Conservation (phyloP, 2,888 invertebrate genomes). For the Clostera curtula region DNA sequence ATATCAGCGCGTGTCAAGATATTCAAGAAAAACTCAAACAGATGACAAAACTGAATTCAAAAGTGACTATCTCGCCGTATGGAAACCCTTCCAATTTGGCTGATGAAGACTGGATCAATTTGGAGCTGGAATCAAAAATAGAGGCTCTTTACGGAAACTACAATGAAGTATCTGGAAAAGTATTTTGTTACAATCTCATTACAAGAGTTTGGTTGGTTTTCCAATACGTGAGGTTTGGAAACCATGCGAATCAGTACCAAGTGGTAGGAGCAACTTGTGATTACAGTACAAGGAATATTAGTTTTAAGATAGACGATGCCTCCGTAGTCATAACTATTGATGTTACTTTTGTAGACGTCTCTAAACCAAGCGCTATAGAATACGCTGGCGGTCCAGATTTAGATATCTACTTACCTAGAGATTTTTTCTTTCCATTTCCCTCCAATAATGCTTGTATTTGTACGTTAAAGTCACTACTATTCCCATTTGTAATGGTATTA, state of each 20-base stretch:
- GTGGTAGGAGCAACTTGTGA: slow-evolving; percentile 36
- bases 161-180: slow-evolving; percentile 27
- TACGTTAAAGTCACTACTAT: too few relatives aligned
- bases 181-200: slow-evolving; percentile 48
- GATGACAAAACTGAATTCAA: slow-evolving; percentile 28
- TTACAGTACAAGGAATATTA: slow-evolving; percentile 29
- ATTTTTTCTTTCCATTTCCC: slow-evolving; percentile 84
- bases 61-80: slow-evolving; percentile 39
- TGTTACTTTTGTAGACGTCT: slow-evolving; percentile 49
- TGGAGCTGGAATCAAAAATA: slow-evolving; percentile 20
- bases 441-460: slow-evolving; percentile 27
- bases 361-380: slow-evolving; percentile 36
- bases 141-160: slow-evolving; percentile 36
- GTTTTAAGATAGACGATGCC: slow-evolving; percentile 37
- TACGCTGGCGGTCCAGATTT: slow-evolving; percentile 77
- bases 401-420: slow-evolving; percentile 78
- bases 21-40: slow-evolving; percentile 39
- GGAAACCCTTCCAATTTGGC: slow-evolving; percentile 45
- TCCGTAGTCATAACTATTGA: slow-evolving; percentile 48
- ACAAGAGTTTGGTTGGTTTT: slow-evolving; percentile 41
- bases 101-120: slow-evolving; percentile 45
- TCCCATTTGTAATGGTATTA: slow-evolving; percentile 16
- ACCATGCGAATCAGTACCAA: slow-evolving; percentile 30
- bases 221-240: slow-evolving; percentile 35
- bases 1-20: slow-evolving; percentile 34